Evolutionary conservation across 2,888 invertebrate species (phyloP), one percentile per base, ranked within the genome.

Genomic region (Caenorhabditis zanzibari): DNA sequence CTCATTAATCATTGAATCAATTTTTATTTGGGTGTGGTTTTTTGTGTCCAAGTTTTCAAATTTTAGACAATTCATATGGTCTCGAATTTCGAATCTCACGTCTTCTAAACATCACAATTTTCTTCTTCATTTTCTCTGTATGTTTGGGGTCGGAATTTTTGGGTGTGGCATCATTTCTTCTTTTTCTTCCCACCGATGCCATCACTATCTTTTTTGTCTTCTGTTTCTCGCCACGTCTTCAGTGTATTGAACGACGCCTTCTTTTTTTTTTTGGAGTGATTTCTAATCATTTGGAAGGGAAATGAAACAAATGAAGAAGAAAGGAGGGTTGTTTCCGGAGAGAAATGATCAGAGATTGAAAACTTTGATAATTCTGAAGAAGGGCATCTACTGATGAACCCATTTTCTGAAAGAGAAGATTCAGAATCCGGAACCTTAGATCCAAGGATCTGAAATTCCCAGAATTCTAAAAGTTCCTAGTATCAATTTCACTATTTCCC

Each of bases 241-340:
- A 19, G 5, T 12, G 28, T 4, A 28, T n/a, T 41, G 41, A 35
- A 16, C 22, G 35, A 24, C 28, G 44, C 16, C 24, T 24, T 19
- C 44, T 22, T 47, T 38, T 16, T n/a, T n/a, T 35, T 16, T 14
- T 38, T 19, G 19, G 32, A 12, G 61, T 63, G 73, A 59, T 73
- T 73, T 73, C 61, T 73, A 73, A 73, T 73, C 73, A 73, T 19
- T 72, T 72, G 72, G 28, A 47, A 32, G 47, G 24, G 9, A 24
- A 54, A 38, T 54, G 54, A 54, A 56, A 26, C 24, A 28, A 56
- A 16, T 12, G 14, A 12, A 10, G 12, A 22, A 54, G 14, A 56
- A 59, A 19, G 38, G 24, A 10, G 38, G n/a, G 24, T 35, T 24
- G 26, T 66, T 66, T 64, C 64, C 44, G 54, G 54, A 26, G 54